Evolutionary conservation across 2,113 vertebrate genomes (phyloP), one percentile per base, ranked within the genome.

Genomic region (Cheilinus undulatus): DNA sequence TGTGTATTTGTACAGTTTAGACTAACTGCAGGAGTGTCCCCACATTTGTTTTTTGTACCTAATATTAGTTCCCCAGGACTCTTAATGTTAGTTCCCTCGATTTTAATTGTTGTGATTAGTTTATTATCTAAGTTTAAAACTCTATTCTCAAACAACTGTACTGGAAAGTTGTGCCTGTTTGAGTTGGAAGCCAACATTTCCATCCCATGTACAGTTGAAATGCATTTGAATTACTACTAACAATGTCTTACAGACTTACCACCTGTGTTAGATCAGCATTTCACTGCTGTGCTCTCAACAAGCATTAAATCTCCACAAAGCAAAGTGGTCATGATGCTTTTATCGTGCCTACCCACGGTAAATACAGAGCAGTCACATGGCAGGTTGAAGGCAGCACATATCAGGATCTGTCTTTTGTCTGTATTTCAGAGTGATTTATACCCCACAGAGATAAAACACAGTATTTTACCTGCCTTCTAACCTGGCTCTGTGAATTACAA

Each of bases 261-360:
- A 24, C 65, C n/a, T 26, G 73, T 45, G 53, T 63, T 86, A 85
- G 83, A 88, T 86, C 81, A 67, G 34, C n/a, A 52, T 52, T 56
- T 78, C 36, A 20, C 62, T 69, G 69, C 52, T 46, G 40, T 32
- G 20, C 20, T 65, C 64, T 69, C 57, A 57, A 59, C 63, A 48
- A 52, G 50, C 63, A 36, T 57, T 86, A 79, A 77, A 81, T 88
- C 79, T 76, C 71, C 49, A 49, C 48, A 69, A 73, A 72, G 45
- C 45, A 56, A 81, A 82, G 61, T 17, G 56, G 56, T 53, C 40
- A 85, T 83, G 85, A 86, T 77, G 81, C 54, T 80, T 85, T 85
- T 76, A 86, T 83, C 79, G 75, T 53, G 40, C 59, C 79, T 43
- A 48, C 59, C 70, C 30, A 23, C 68, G 40, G 54, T 87, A 84